Evolutionary conservation across 2,113 vertebrate genomes (phyloP).

Genomic region (Varanus komodoensis): DNA sequence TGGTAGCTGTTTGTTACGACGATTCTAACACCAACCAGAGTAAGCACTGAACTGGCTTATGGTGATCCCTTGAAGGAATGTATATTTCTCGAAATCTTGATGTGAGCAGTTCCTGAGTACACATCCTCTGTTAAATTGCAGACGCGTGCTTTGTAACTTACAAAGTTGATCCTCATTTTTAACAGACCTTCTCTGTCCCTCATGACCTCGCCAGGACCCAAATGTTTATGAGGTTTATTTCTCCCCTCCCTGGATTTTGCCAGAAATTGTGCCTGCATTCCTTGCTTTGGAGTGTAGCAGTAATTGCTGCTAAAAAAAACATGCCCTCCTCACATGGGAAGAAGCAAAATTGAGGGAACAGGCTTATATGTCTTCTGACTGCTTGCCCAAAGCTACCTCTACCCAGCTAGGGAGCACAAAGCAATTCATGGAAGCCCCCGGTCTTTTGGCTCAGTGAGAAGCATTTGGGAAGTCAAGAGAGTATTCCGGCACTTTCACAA

Average conservation of each 20-base stretch:
- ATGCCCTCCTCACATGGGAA: not conserved
- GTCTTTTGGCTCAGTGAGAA: too few species aligned
- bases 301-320: not conserved
- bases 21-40: conserved; percentile 7
- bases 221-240: not conserved
- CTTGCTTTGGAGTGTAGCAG: too few species aligned
- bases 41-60: conserved; percentile 6
- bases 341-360: too few species aligned
- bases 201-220: not conserved
- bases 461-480: too few species aligned
- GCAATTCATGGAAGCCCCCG: too few species aligned
- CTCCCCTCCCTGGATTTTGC: not conserved
- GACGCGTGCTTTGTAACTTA: accelerated
- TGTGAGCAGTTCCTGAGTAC: conserved; percentile 27
- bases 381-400: not conserved
- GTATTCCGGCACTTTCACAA: too few species aligned
- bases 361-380: not conserved
- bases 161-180: not conserved
- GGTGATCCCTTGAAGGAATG: conserved; percentile 23
- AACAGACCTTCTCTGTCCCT: not conserved
- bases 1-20: conserved; percentile 51
- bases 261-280: not conserved
- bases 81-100: conserved; percentile 18
- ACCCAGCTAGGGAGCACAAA: too few species aligned
- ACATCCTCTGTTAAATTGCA: not conserved